Evolutionary conservation across 2,888 invertebrate genomes (phyloP), one percentile per base, ranked within the genome.

Genomic region (Cremastinae sp.): DNA sequence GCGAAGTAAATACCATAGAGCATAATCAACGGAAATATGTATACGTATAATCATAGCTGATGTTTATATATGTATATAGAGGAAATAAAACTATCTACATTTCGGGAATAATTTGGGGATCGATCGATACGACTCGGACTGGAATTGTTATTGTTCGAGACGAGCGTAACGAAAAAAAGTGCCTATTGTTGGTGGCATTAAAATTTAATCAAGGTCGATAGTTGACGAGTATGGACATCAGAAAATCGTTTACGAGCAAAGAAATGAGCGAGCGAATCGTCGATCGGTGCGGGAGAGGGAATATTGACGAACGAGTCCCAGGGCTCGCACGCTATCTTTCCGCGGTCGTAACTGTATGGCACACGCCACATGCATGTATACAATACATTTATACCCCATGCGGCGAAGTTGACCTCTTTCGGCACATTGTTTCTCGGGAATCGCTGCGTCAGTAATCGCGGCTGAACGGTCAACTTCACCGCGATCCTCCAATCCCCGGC

Each of bases 271-370:
- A 28, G 28, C 28, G 28, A 28, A 28, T 3, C 5, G 28, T 3
- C 28, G 28, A 28, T 28, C 28, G 28, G 28, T 28, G 28, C 2
- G 5, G 5, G 5, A 28, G 28, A 5, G 2, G 28, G 5, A 3
- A 36, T 45, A 69, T 64, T 58, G 45, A 59, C 53, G 59, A 76
- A 64, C 68, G 72, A 68, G 58, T 38, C 64, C 53, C 51, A 28
- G 36, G 20, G 62, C 62, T 64, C 34, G 76, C 76, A 76, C 76
- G 76, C 76, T 64, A 75, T 68, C 71, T 68, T 38, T 62, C 36
- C 54, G n/a, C 66, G 54, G 28, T 41, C 53, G 14, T 47, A 34
- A 22, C 9, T 34, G 38, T n/a, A 20, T 38, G 9, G 38, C 49
- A 49, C 20, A 12, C 12, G 2, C n/a, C n/a, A 7, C n/a, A 36